Evolutionary conservation across 2,888 invertebrate genomes (phyloP).

Genomic region (Oasisia sp.): DNA sequence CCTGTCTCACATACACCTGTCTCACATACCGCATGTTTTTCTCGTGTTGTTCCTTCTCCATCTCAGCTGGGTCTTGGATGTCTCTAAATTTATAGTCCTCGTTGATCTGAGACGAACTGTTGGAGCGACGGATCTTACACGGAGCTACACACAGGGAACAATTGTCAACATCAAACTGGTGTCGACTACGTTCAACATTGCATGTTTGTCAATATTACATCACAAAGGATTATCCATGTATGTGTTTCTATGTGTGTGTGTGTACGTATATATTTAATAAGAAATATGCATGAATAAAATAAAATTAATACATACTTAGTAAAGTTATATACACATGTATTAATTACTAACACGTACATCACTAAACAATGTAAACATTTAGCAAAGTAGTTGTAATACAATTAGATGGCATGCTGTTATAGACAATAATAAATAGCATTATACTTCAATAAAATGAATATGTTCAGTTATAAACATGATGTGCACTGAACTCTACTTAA

Average conservation of each 20-base stretch:
- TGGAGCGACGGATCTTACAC: slow-evolving; percentile 59
- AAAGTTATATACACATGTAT: no score
- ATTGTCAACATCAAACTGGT: background rate
- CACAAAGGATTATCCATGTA: background rate
- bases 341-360: no score
- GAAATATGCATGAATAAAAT: background rate
- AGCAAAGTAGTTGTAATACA: background rate
- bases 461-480: background rate
- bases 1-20: slow-evolving; percentile 26
- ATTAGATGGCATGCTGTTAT: background rate
- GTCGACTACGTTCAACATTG: background rate
- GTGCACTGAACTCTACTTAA: background rate
- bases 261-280: background rate
- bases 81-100: slow-evolving; percentile 72
- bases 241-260: background rate
- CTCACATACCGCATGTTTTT: slow-evolving; percentile 54
- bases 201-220: background rate
- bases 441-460: background rate
- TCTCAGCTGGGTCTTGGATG: slow-evolving; percentile 52
- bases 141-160: slow-evolving; percentile 30
- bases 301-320: no score
- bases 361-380: background rate
- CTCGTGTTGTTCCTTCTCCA: slow-evolving; percentile 57
- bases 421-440: background rate
- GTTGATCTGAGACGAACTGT: slow-evolving; percentile 87